Percentiles rank a stretch among this genome's conserved stretches.
phyloP scores from a whole-genome alignment of 2,113 vertebrate genomes.

The Accipiter cooperii region DNA sequence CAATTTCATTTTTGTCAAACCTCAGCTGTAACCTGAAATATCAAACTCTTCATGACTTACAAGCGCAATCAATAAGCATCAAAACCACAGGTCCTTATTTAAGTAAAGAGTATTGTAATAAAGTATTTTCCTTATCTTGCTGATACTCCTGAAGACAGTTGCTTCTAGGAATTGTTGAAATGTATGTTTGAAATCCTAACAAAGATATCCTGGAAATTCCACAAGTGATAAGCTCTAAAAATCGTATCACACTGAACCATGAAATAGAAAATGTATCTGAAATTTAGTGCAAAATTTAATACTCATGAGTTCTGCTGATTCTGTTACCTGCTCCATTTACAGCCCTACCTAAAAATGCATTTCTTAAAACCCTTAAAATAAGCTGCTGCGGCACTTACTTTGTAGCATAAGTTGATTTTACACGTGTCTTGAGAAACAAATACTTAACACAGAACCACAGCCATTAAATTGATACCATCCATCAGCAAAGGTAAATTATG shows the following conservation, averaged over 20 bases:
- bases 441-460: background rate
- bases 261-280: constrained; percentile 25
- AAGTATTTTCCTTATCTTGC: background rate
- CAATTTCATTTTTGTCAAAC: constrained; percentile 1
- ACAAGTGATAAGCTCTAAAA: background rate
- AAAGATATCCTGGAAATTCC: background rate
- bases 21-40: background rate
- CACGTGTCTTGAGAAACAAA: background rate
- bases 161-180: background rate
- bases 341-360: background rate
- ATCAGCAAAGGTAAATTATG: constrained; percentile 11
- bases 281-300: constrained; percentile 50
- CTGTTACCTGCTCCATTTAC: constrained; percentile 32
- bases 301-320: constrained; percentile 1
- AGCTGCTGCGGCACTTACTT: background rate
- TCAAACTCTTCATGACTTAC: background rate
- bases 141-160: background rate
- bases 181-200: background rate
- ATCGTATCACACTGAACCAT: background rate
- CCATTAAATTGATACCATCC: background rate
- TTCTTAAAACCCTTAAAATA: constrained; percentile 16
- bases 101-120: background rate
- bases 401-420: background rate
- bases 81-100: background rate
- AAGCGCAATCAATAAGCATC: background rate